Evolutionary conservation across 2,113 vertebrate genomes (phyloP), one percentile per base, ranked within the genome.

Genomic region (Neotoma lepida): DNA sequence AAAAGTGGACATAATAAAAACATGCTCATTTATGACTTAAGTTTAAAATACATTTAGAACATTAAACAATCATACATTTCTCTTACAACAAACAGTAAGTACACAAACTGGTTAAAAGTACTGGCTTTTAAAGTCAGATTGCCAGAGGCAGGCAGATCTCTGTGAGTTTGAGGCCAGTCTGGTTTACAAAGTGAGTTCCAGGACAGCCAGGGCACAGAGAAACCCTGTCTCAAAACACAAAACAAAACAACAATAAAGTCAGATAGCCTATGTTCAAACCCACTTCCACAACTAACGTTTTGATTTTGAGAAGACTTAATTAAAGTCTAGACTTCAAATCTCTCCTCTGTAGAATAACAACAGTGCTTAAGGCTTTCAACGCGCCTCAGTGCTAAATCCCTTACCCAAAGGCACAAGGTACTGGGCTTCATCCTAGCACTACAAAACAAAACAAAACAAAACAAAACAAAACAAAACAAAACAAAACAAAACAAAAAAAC

Each of bases 281-380:
- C 20, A 70, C 49, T 63, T 77, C 58, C 6, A 92, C 5, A 70
- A 93, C 35, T 86, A 91, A 89, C 17, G 3, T 86, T 94, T 80
- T 54, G n/a, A 87, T 17, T 24, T 96, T 78, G 44, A 24, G 94
- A 58, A 95, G 78, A 46, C 9, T 90, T 85, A 87, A 86, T 93
- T 80, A 76, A 64, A 95, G 39, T 94, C n/a, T 64, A 80, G 70
- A 54, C n/a, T 41, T 93, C 17, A 54, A n/a, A 86, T 39, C 77
- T 0, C 35, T 89, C 63, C 91, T 91, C 70, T 63, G 8, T 94
- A 74, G 86, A 93, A 90, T 14, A 90, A 92, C 28, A 49, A 56
- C 86, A 66, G 30, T 51, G 9, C 30, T 58, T 26, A 46, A 46
- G 39, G 56, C 18, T 63, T 2, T 6, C 22, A 7, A 64, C 9